Base-by-base conservation (phyloP, 1,140 invertebrate species). In the Heliconius eleuchia region DNA sequence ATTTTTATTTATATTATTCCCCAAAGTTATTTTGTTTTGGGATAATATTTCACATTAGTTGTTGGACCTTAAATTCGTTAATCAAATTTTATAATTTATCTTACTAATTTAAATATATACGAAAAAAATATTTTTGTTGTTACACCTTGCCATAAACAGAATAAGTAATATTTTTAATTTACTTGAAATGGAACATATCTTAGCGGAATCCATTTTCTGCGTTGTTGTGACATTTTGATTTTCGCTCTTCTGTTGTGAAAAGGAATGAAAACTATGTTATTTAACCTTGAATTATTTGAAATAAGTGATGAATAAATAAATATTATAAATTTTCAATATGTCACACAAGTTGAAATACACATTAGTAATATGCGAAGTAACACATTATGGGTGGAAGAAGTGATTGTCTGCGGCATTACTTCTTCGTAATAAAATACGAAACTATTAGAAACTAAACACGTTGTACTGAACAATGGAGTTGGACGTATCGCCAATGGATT, bases 191-290 rank as follows among this genome's bases (percentile, higher is more conserved):
- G 75, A 82, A 85, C 82, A 81, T 79, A 74, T 60, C 71, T 80
- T 83, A 83, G 80, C 78, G 89, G 92, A 88, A 89, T 93, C 92
- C 92, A 94, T 94, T 94, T 94, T 94, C 92, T 91, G 88, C 88
- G 90, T 94, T 94, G 93, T 94, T 94, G 93, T 94, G 93, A 94
- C 93, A 93, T 93, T 93, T 94, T 92, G 85, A 82, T 83, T 89
- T 90, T 89, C 88, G 85, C 86, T 88, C 83, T 86, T 87, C 84
- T 85, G 85, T 85, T 86, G 79, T 85, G 79, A 87, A 85, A 87
- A 88, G 66, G 75, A 86, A 88, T 87, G 81, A 85, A 87, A 87
- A 85, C 81, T 84, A 86, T 88, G 87, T 82, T 85, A 73, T 83
- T 85, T 83, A 86, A 82, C 78, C 80, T 84, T 85, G 76, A 87